Percentiles rank a stretch among this genome's conserved stretches.
Conservation (phyloP, 2,888 invertebrate species). For the Invenusta paracnida region DNA sequence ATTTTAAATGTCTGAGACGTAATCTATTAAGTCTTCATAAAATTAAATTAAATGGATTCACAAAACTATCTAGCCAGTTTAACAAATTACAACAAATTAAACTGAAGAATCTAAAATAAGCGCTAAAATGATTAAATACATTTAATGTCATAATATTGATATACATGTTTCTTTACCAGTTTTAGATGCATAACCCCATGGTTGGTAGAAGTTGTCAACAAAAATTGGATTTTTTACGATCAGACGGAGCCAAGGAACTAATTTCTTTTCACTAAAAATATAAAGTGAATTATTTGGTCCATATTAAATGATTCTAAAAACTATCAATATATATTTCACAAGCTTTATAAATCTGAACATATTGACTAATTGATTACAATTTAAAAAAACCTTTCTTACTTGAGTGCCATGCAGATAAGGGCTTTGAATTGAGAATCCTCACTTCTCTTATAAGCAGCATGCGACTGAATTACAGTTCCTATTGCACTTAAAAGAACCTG, state of each 20-base stretch:
- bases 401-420: constrained; percentile 88
- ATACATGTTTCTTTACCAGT: too few relatives aligned
- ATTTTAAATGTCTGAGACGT: too few relatives aligned
- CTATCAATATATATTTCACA: too few relatives aligned
- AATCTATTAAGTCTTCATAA: too few relatives aligned
- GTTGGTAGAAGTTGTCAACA: constrained; percentile 63
- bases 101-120: too few relatives aligned
- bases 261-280: constrained; percentile 72
- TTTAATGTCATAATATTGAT: background rate
- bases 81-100: too few relatives aligned
- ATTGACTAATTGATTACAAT: too few relatives aligned
- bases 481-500: constrained; percentile 81
- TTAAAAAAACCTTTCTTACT: too few relatives aligned
- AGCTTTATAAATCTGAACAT: too few relatives aligned
- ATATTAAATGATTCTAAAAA: constrained; percentile 46
- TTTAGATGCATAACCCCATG: constrained; percentile 87
- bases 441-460: constrained; percentile 84
- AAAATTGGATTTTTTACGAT: constrained; percentile 73
- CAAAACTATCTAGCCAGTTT: too few relatives aligned
- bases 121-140: background rate
- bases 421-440: constrained; percentile 96
- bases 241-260: constrained; percentile 87
- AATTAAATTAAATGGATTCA: too few relatives aligned
- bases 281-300: too few relatives aligned
- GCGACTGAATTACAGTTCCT: constrained; percentile 83